A percentile compares a stretch with the other conserved stretches of the same genome.
These are phyloP conservation scores for Sesia apiformis DNA, from an alignment of 2,888 invertebrate genomes.

Conservation along the genomic window DNA sequence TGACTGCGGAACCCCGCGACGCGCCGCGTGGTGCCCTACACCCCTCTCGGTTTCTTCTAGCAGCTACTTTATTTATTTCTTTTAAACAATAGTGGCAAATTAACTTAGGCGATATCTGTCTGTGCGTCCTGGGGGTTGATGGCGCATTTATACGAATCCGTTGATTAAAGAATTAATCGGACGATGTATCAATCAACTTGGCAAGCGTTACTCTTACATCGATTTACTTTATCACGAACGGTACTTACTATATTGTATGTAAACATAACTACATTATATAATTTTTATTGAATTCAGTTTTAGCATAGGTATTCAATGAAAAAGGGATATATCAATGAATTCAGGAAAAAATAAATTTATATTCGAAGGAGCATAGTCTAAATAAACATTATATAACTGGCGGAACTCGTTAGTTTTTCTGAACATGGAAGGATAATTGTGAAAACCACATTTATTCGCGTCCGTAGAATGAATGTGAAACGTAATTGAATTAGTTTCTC, in stretches of 20 bases:
- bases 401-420: conserved; percentile 29
- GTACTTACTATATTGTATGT: no score
- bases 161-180: neutral
- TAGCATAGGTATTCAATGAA: no score
- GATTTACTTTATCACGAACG: no score
- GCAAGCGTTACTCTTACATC: no score
- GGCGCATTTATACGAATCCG: neutral
- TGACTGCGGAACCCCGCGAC: conserved; percentile 39
- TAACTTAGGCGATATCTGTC: conserved; percentile 4
- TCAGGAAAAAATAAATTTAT: no score
- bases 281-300: no score
- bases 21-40: conserved; percentile 43
- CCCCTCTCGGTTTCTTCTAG: conserved; percentile 20
- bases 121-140: conserved; percentile 2
- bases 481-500: conserved; percentile 48
- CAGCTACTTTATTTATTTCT: conserved; percentile 25
- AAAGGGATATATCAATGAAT: no score
- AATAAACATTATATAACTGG: no score
- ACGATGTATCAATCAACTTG: no score
- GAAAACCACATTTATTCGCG: conserved; percentile 56
- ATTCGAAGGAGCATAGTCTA: no score
- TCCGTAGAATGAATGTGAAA: conserved; percentile 51
- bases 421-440: conserved; percentile 51
- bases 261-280: no score
- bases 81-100: conserved; percentile 1